Base-by-base conservation (phyloP, 2,888 invertebrate genomes). In the Tetranychus piercei region DNA sequence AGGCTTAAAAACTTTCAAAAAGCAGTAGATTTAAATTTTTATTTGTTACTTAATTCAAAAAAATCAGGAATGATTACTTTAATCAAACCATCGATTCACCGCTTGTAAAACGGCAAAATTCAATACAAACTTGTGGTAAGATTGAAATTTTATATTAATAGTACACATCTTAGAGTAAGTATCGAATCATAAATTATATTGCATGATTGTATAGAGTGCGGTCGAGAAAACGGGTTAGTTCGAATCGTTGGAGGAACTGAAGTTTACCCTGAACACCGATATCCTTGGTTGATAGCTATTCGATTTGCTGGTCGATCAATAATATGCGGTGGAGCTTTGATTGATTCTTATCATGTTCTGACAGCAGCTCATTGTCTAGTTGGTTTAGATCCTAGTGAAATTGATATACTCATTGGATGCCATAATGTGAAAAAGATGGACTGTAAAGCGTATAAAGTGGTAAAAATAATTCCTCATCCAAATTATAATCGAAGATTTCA, bases 341-440 rank as follows among this genome's bases (percentile, higher is more conserved):
- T 75, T 11, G 70, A 64, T 66, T 45, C 55, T 8, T 20, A 70
- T 23, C 73, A 66, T 65, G 71, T 75, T 5, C 6, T 75, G 44
- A 45, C 73, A 3, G 76, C 76, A 8, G 75, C 76, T 7, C 76
- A 76, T 20, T 76, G 76, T 73, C 20, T 76, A 11, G 44, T 65
- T 34, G 8, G 67, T 34, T 23, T 65, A 7, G n/a, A 18, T 11
- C 23, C 76, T 1, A 43, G 20, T 23, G 72, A 74, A 20, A 45
- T 75, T 23, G 23, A 44, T 20, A 22, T 76, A 44, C 43, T 73
- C 43, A 55, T 76, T 18, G 76, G 76, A 8, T 73, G 71, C 3
- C 76, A 76, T 64, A 72, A 76, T 20, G 65, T 69, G 23, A 23
- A 34, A 15, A 18, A 20, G 9, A 55, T 44, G 23, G 76, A 55